A percentile compares a stretch with the other conserved stretches of the same genome.
These are phyloP conservation scores for Scolanthus callimorphus DNA, from an alignment of 92 coral and sea anemone species.

Conservation along the genomic window DNA sequence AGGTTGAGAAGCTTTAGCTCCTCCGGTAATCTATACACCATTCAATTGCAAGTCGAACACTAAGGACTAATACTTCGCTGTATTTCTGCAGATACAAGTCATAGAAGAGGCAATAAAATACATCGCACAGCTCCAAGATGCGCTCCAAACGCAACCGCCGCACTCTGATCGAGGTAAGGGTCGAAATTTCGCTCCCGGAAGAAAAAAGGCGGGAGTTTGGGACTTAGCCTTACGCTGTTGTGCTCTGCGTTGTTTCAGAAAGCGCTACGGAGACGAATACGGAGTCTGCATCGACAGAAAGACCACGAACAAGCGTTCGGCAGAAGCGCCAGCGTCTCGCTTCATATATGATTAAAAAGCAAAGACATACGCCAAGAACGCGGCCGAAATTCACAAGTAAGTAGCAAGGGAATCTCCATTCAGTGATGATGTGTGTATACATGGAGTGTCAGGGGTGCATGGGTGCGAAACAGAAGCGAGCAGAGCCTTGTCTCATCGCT, in stretches of 20 bases:
- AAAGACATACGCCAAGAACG: constrained; percentile 72
- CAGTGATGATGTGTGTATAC: constrained; percentile 29
- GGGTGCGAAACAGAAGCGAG: constrained; percentile 8
- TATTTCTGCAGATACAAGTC: constrained; percentile 76
- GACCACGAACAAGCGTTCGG: constrained; percentile 59
- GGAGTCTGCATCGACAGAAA: constrained; percentile 22
- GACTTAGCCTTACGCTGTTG: constrained; percentile 31
- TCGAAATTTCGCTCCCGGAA: constrained; percentile 54
- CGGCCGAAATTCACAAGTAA: constrained; percentile 87
- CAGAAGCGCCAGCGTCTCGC: constrained; percentile 86
- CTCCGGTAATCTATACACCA: neutral
- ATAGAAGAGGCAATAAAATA: constrained; percentile 98
- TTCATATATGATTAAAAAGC: constrained; percentile 93
- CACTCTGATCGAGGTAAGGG: constrained; percentile 50
- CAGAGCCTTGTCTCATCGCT: constrained; percentile 2
- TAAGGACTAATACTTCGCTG: constrained; percentile 13
- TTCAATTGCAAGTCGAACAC: neutral
- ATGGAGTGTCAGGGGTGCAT: constrained; percentile 5
- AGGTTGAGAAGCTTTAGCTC: constrained; percentile 12
- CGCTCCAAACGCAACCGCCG: constrained; percentile 65
- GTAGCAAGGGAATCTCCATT: constrained; percentile 63
- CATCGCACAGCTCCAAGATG: constrained; percentile 90
- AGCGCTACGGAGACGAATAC: constrained; percentile 6
- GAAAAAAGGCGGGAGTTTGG: constrained; percentile 66
- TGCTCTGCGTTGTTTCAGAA: constrained; percentile 18